Evolutionary conservation across 2,113 vertebrate species (phyloP), one percentile per base, ranked within the genome.

Genomic region (Nothocercus julius): DNA sequence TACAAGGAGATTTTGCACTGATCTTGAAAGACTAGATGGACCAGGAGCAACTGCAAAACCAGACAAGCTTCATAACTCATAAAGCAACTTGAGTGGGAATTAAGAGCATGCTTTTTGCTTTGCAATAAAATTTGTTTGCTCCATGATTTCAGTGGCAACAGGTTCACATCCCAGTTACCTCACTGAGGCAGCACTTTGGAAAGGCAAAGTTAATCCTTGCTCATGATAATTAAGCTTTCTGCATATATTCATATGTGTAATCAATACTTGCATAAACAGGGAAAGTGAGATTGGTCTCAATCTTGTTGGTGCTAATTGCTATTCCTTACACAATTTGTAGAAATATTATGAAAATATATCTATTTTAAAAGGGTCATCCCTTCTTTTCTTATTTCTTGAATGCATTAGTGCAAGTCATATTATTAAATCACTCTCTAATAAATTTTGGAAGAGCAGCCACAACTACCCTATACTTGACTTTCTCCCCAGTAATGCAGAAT

Each of bases 181-280:
- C 40, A 58, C 40, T 42, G 34, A 44, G 19, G 16, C 13, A 54
- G 24, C 11, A 16, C 9, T 89, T 79, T 51, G 18, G 56, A 92
- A 68, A 59, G 16, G 24, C 22, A 84, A 81, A 73, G 8, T 32
- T 68, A 73, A 85, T 66, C 85, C 49, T 85, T 69, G 15, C 14
- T 82, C 3, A 1, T 58, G 19, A 69, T 79, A 66, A 87, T 91
- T 92, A 79, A 69, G 24, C 11, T 92, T 85, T 88, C 51, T 86
- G 32, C 10, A 78, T 82, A 38, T 82, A 82, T 75, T 93, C 91
- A 30, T 91, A 47, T 85, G 51, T 76, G 20, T 59, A 87, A 76
- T 76, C 14, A 68, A 51, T 87, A 85, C 92, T 93, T 95, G 10
- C 68, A 80, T 63, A 89, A 95, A 89, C n/a, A 92, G 82, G 44